Conservation (phyloP, 2,797 vertebrate species). For the Crenichthys baileyi region DNA sequence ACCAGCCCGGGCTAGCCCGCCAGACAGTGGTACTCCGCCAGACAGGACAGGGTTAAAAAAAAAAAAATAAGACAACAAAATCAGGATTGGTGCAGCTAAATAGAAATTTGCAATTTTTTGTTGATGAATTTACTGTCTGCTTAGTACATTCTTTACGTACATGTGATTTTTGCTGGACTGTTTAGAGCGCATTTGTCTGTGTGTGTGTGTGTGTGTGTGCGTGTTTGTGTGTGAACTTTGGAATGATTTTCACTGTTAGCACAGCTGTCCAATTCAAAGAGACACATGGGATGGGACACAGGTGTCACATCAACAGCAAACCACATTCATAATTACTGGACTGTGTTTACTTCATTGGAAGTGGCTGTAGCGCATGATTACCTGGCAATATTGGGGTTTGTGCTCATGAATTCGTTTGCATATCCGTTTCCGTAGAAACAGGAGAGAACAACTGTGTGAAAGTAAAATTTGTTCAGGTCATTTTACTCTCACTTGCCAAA, state of each 20-base stretch:
- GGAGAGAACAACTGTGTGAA: neutral
- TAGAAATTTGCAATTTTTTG: neutral
- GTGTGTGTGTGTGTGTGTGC: neutral
- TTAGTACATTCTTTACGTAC: neutral
- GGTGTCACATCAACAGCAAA: constrained; percentile 70
- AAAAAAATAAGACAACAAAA: neutral
- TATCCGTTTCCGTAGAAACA: constrained; percentile 1
- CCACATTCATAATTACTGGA: constrained; percentile 66
- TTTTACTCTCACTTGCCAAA: neutral
- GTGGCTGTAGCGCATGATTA: constrained; percentile 27
- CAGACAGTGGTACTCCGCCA: too few species aligned
- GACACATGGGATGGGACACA: constrained; percentile 71
- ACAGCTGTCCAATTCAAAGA: constrained; percentile 77
- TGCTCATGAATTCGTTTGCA: neutral
- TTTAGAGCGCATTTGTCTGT: constrained; percentile 1
- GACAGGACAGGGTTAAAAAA: too few species aligned
- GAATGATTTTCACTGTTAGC: constrained; percentile 65
- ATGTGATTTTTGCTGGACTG: neutral
- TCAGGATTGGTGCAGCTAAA: neutral
- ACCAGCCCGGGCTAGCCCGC: too few species aligned
- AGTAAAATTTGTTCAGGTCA: neutral
- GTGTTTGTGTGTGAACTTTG: constrained; percentile 40
- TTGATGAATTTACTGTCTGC: neutral
- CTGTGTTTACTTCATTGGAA: constrained; percentile 67
- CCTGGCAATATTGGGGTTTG: constrained; percentile 8